Evolutionary conservation across 2,113 vertebrate genomes (phyloP).

Genomic region (Lagopus leucura): DNA sequence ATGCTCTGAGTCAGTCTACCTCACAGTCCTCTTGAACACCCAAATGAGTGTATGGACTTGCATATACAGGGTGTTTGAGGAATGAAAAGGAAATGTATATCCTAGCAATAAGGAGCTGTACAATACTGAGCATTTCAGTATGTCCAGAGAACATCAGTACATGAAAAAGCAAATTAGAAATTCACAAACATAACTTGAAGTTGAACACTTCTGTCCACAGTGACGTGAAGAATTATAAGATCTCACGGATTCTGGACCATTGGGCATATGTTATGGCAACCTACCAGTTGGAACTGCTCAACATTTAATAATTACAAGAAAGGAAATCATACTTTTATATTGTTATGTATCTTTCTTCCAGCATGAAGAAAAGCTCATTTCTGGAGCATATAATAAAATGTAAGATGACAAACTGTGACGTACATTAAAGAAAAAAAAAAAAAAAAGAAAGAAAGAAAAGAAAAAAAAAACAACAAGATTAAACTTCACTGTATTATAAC

Average conservation of each 20-base stretch:
- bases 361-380: background rate
- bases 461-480: background rate
- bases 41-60: background rate
- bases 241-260: background rate
- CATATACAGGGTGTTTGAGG: rapidly evolving
- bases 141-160: background rate
- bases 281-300: background rate
- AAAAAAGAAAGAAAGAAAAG: background rate
- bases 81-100: background rate
- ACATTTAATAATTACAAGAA: background rate
- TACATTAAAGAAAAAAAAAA: background rate
- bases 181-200: background rate
- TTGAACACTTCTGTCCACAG: background rate
- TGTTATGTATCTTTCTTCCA: background rate
- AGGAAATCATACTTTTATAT: background rate
- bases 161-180: background rate
- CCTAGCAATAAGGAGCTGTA: background rate
- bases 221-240: background rate
- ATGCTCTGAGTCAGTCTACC: background rate
- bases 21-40: rapidly evolving
- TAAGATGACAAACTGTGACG: background rate
- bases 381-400: background rate
- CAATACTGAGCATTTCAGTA: background rate
- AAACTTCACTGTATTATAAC: background rate
- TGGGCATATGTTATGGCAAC: background rate